These are phyloP conservation scores for Pterocles orientalis DNA, from an alignment of 2,113 vertebrate species.

Conservation along the genomic window DNA sequence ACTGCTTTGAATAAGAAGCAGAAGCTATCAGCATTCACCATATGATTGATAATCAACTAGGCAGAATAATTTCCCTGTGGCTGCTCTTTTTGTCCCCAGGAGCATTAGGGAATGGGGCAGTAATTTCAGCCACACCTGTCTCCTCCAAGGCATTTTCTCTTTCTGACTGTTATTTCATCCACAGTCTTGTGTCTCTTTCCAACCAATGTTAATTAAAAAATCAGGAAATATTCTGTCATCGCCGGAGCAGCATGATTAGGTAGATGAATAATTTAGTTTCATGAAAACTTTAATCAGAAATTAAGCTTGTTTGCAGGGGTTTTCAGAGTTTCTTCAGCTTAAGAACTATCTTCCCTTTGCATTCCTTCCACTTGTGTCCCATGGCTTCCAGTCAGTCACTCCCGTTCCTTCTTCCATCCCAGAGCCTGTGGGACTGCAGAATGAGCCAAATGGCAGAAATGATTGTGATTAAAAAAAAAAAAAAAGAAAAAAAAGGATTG, in stretches of 20 bases:
- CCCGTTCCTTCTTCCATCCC: background rate
- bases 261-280: background rate
- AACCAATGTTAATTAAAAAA: background rate
- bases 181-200: background rate
- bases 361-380: background rate
- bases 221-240: background rate
- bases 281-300: background rate
- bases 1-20: background rate
- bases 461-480: rapidly evolving
- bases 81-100: background rate
- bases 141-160: background rate
- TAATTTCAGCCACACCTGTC: background rate
- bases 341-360: background rate
- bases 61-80: background rate
- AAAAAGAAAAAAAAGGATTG: background rate
- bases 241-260: background rate
- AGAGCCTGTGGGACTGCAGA: background rate
- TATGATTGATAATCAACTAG: background rate
- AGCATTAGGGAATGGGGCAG: background rate
- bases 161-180: background rate
- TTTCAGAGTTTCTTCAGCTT: background rate
- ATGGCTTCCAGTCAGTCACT: background rate
- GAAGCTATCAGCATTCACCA: background rate
- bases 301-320: background rate
- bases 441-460: background rate